phyloP scores from a whole-genome alignment of 2,113 vertebrate genomes.

The Leptodactylus fuscus region DNA sequence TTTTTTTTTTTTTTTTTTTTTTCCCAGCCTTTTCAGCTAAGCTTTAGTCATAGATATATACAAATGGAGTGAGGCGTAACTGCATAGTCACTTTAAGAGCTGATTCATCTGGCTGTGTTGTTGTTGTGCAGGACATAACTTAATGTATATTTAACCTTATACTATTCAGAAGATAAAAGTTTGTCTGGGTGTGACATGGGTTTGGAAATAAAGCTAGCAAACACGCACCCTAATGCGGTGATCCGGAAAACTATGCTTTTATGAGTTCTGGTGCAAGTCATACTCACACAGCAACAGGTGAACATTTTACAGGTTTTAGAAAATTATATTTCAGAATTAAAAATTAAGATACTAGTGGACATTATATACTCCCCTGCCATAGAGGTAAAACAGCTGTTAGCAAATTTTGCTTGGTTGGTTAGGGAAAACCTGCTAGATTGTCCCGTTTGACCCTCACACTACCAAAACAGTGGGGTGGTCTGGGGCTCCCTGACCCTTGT shows the following conservation, averaged over 20 bases:
- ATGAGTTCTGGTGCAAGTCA: background rate
- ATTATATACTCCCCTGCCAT: too few relatives aligned
- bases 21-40: background rate
- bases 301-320: background rate
- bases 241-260: background rate
- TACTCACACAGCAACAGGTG: background rate
- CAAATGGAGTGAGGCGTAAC: background rate
- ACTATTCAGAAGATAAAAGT: conserved; percentile 8
- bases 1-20: background rate
- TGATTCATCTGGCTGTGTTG: background rate
- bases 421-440: too few relatives aligned
- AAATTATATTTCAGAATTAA: too few relatives aligned
- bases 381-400: too few relatives aligned
- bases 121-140: background rate
- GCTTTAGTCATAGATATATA: background rate
- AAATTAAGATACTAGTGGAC: too few relatives aligned
- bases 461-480: too few relatives aligned
- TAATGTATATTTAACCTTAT: background rate
- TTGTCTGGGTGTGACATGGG: conserved; percentile 17
- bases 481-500: too few relatives aligned
- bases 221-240: conserved; percentile 5
- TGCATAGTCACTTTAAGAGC: background rate
- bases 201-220: background rate
- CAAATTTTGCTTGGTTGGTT: too few relatives aligned
- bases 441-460: too few relatives aligned